phyloP scores from a whole-genome alignment of 2,113 vertebrate genomes.

The Urocitellus parryii region DNA sequence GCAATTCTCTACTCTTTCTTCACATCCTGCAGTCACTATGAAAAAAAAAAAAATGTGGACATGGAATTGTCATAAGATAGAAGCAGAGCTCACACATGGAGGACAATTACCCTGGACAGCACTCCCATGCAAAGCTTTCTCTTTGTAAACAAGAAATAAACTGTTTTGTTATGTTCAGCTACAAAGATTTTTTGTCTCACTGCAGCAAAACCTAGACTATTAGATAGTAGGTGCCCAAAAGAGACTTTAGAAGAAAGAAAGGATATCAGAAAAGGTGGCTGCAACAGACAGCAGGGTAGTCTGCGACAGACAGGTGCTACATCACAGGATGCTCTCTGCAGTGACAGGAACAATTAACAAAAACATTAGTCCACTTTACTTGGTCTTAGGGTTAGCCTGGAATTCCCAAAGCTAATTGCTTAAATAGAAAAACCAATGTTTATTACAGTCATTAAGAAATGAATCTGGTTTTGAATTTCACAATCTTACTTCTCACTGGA shows the following conservation, averaged over 20 bases:
- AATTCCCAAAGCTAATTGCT: slow-evolving; percentile 55
- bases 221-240: not conserved
- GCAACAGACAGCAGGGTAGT: not conserved
- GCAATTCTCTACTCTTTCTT: not conserved
- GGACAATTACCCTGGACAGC: not conserved
- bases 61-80: not conserved
- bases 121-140: not conserved
- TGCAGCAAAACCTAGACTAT: not conserved
- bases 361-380: not conserved
- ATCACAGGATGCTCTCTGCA: not conserved
- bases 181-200: not conserved
- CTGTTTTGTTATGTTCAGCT: not conserved
- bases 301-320: not conserved
- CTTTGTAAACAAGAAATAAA: not conserved
- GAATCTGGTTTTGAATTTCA: slow-evolving; percentile 65
- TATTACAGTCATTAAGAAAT: slow-evolving; percentile 45
- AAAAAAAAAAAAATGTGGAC: not conserved
- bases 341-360: not conserved
- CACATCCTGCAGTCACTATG: not conserved
- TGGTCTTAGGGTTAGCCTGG: not conserved
- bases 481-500: slow-evolving; percentile 14
- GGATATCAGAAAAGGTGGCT: not conserved
- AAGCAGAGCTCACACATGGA: not conserved
- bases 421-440: slow-evolving; percentile 32
- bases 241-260: not conserved